Evolutionary conservation across 30 jellyfish, hydroid and myxozoan species (phyloP).

Genomic region (Mastigias papua): DNA sequence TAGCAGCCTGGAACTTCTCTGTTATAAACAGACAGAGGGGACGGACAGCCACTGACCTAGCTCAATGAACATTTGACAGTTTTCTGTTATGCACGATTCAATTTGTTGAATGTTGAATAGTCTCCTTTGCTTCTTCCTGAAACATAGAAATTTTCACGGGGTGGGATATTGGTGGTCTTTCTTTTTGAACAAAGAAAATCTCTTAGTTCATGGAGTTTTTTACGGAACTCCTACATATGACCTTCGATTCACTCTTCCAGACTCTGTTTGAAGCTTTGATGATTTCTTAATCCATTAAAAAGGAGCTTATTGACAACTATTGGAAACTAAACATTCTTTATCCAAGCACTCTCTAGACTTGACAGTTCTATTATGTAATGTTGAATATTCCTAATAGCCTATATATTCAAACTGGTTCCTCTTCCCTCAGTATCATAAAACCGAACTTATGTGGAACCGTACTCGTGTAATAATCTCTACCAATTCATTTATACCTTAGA

Average conservation of each 20-base stretch:
- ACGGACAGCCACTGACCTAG: too few species aligned
- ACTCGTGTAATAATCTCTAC: too few species aligned
- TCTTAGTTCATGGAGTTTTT: conserved; percentile 4
- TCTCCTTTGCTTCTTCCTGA: too few species aligned
- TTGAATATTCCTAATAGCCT: not conserved
- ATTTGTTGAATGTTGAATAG: too few species aligned
- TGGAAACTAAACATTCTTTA: not conserved
- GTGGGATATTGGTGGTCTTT: not conserved
- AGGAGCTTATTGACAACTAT: not conserved
- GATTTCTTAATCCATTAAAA: not conserved
- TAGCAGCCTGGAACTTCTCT: too few species aligned
- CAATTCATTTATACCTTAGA: too few species aligned
- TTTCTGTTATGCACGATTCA: too few species aligned
- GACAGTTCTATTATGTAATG: not conserved
- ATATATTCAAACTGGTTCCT: too few species aligned
- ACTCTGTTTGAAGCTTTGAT: conserved; percentile 1
- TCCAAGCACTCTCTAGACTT: not conserved
- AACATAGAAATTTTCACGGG: not conserved
- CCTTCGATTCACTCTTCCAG: not conserved
- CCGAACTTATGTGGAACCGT: too few species aligned
- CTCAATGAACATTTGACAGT: too few species aligned
- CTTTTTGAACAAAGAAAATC: not conserved
- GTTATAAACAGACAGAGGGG: too few species aligned
- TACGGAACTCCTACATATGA: not conserved
- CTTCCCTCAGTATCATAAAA: too few species aligned